Evolutionary conservation across 1,140 invertebrate genomes (phyloP), one percentile per base, ranked within the genome.

Genomic region (Chionoecetes opilio): DNA sequence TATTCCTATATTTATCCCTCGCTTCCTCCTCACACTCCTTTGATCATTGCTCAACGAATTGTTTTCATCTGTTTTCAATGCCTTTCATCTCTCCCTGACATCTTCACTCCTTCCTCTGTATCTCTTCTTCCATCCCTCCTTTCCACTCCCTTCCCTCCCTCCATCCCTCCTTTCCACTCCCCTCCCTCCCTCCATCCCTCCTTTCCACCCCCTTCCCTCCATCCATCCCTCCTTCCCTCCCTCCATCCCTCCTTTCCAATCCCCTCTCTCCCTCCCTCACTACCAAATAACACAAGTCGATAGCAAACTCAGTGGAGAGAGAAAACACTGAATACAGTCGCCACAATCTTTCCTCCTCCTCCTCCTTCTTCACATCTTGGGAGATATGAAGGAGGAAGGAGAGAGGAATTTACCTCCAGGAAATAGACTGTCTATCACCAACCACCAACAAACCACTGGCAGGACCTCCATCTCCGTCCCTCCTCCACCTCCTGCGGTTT

Each of bases 351-450:
- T 75, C 63, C 63, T 75, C 63, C 63, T 75, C 63, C n/a, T 75
- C 63, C 63, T 75, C 63, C 41, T 46, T 14, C 41, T 46, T 14
- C 41, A 14, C 46, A 53, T 53, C 46, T 53, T 53, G 46, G 46
- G 46, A 53, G 46, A 53, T 53, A 53, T 53, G 46, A 53, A 17
- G 46, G 46, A 75, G 63, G 21, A 2, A n/a, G 21, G 63, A 75
- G 63, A 75, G 63, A 75, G n/a, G n/a, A 75, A 75, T n/a, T n/a
- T 75, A 75, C 63, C 63, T 75, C 63, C 63, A 75, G 63, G 63
- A 75, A 75, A 75, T 75, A 75, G 63, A 75, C 63, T 75, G 63
- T 75, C 63, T 75, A 75, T 26, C 63, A 53, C 46, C 46, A 53
- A 53, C 46, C 46, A 53, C 46, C 46, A 53, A 17, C n/a, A 53